Conservation (phyloP, 2,888 invertebrate genomes). For the Esperia sulphurella region DNA sequence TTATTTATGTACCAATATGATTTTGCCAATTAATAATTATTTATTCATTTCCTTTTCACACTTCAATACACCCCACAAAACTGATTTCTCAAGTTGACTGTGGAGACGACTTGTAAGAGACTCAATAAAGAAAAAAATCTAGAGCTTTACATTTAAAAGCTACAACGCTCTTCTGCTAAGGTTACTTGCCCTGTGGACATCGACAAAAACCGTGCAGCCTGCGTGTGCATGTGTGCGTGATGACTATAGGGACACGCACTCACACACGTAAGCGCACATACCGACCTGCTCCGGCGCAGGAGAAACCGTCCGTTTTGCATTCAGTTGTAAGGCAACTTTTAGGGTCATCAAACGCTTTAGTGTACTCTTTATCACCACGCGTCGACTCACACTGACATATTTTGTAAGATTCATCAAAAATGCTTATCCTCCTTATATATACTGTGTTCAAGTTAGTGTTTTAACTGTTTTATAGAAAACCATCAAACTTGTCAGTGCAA, state of each 20-base stretch:
- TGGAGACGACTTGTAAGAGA: too few species aligned
- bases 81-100: too few species aligned
- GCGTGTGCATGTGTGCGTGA: slow-evolving; percentile 36
- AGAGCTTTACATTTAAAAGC: slow-evolving; percentile 22
- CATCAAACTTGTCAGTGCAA: background rate
- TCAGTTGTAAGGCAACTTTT: slow-evolving; percentile 70
- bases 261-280: slow-evolving; percentile 54
- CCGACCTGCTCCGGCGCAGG: slow-evolving; percentile 64
- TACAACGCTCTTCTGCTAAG: slow-evolving; percentile 45
- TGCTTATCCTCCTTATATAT: slow-evolving; percentile 13
- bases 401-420: background rate
- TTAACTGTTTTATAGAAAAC: background rate
- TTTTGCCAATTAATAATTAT: too few species aligned
- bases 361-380: slow-evolving; percentile 36
- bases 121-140: too few species aligned
- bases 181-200: slow-evolving; percentile 78
- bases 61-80: too few species aligned
- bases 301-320: slow-evolving; percentile 67
- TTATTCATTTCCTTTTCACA: too few species aligned
- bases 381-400: slow-evolving; percentile 39
- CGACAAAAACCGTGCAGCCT: slow-evolving; percentile 77
- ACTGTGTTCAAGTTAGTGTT: background rate
- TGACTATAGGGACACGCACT: slow-evolving; percentile 24
- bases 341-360: slow-evolving; percentile 74
- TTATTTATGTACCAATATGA: too few species aligned